A percentile compares a stretch with the other conserved stretches of the same genome.
Conservation (phyloP, 1,140 invertebrate genomes). For the Notospermus geniculatus region DNA sequence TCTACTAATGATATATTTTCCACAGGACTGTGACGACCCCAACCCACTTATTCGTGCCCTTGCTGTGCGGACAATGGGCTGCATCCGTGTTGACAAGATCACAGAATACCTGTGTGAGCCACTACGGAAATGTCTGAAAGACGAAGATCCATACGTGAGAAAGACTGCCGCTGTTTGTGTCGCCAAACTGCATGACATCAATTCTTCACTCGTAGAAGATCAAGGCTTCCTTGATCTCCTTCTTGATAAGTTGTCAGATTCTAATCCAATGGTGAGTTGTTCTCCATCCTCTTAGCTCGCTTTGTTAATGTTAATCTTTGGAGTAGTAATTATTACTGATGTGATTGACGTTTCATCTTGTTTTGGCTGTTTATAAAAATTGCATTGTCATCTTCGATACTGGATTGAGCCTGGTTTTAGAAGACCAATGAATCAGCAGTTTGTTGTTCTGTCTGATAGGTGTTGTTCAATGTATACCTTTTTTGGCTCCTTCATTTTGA, state of each 20-base stretch:
- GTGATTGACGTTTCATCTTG: no score
- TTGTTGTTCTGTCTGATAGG: no score
- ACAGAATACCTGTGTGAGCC: constrained; percentile 99
- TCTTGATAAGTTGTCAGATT: constrained; percentile 95
- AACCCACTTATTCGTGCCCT: constrained; percentile 98
- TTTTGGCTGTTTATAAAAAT: no score
- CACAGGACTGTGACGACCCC: constrained; percentile 97
- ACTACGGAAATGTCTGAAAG: constrained; percentile 89
- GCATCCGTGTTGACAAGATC: constrained; percentile 99
- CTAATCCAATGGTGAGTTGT: constrained; percentile 96
- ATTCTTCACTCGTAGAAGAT: constrained; percentile 94
- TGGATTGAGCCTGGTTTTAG: no score
- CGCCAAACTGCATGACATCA: constrained; percentile 98
- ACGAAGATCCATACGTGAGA: constrained; percentile 98
- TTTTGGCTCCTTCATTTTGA: no score
- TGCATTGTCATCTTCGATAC: no score
- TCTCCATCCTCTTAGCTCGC: no score
- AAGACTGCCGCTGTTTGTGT: constrained; percentile 99
- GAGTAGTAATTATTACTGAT: no score
- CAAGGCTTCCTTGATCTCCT: constrained; percentile 97
- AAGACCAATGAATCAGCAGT: no score
- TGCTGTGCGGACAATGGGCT: constrained; percentile 99
- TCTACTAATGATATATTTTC: constrained; percentile 14
- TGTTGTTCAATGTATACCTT: no score
- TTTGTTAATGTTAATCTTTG: no score